These are phyloP conservation scores for Huso huso DNA, from an alignment of 2,797 vertebrate genomes.

Conservation along the genomic window DNA sequence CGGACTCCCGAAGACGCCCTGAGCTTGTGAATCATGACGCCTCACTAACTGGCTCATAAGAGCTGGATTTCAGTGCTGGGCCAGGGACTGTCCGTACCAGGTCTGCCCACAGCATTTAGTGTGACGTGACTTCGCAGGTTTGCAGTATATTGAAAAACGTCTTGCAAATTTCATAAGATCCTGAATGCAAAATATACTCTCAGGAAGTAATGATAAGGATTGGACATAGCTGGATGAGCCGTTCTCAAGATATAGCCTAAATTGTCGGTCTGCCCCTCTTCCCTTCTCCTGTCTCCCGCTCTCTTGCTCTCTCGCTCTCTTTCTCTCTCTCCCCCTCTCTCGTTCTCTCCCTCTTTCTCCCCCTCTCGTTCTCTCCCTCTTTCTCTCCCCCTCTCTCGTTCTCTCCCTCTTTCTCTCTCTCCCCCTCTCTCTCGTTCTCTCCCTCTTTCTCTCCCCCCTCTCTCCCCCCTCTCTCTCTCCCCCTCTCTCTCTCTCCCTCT, in stretches of 20 bases:
- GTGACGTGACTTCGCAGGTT: no score
- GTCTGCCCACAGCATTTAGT: no score
- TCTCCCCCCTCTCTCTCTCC: not conserved
- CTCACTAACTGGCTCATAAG: no score
- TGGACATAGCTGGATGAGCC: no score
- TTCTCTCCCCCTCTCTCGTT: not conserved
- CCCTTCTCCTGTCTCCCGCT: constrained; percentile 9
- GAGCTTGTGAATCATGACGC: not conserved
- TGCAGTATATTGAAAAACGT: no score
- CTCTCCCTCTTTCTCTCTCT: not conserved
- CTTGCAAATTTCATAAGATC: no score
- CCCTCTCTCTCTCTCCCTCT: not conserved
- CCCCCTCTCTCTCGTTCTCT: not conserved
- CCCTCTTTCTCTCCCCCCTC: constrained; percentile 4
- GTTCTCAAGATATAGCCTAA: no score
- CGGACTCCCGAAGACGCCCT: not conserved
- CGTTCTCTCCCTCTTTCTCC: constrained; percentile 12
- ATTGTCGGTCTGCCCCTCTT: not conserved
- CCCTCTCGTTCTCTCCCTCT: constrained; percentile 4
- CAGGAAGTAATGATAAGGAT: no score
- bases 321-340: constrained; percentile 2
- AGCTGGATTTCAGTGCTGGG: no score
- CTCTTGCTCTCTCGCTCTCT: not conserved
- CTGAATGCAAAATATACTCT: no score
- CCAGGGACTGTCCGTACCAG: no score